Evolutionary conservation across 53 echinoderm and acorn worm species (phyloP), one percentile per base, ranked within the genome.

Genomic region (Actinopyga echinites): DNA sequence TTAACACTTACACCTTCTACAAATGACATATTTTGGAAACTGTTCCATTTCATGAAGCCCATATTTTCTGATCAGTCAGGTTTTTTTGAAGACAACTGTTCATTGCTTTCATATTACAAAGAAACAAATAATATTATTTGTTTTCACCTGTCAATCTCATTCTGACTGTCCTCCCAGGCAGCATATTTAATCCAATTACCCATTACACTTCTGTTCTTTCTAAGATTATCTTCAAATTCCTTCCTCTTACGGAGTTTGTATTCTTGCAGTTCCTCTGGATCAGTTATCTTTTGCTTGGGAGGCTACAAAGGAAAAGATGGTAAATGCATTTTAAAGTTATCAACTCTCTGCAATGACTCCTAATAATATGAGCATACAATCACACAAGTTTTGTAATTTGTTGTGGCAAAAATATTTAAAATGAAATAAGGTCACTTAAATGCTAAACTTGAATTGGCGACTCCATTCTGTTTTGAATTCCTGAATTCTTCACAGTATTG

Each of bases 171-270:
- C 83, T 99, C 99, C 99, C 99, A 99, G 60, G 86, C 85, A 44
- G 99, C 91, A 94, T 99, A 99, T 75, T 99, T 99, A 83, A 99
- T 99, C 99, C 99, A 99, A 81, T 99, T 99, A 19, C 87, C 85
- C 65, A 94, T 79, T 38, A 85, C 79, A 13, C 73, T 69, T 26
- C 99, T 83, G 83, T 94, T 99, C 84, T 99, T 99, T 19, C 99
- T 87, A 61, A 99, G 88, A 80, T 89, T 92, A 65, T 99, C 99
- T 86, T 99, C 99, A 91, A 99, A 99, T 75, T 99, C 99, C 65
- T 99, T 99, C 75, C 99, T 92, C 80, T 99, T 99, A 40, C 89
- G 83, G 40, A 99, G 87, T 40, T 94, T 80, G 85, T 94, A 99
- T 45, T 94, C 94, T 77, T 99, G 94, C 30, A 99, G 87, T 57